Conservation (phyloP, 2,888 invertebrate species). For the Siphlonurus alternatus region DNA sequence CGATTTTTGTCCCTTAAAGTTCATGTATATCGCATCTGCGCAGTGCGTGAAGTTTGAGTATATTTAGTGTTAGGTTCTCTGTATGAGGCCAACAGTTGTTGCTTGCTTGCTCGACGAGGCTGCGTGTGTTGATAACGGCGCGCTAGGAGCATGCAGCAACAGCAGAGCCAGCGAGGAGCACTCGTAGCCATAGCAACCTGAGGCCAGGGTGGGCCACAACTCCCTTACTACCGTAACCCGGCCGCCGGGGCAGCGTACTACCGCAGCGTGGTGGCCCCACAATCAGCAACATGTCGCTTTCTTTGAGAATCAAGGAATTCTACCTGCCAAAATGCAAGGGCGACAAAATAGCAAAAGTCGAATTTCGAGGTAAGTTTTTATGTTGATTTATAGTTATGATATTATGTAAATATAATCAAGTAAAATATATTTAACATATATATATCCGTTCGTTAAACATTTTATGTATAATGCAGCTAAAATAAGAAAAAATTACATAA, state of each 20-base stretch:
- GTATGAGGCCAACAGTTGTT: neutral
- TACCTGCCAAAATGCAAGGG: slow-evolving; percentile 37
- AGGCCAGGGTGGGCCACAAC: too few relatives aligned
- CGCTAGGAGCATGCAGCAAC: neutral
- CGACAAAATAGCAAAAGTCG: slow-evolving; percentile 47
- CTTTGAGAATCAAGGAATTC: neutral
- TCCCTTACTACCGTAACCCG: neutral
- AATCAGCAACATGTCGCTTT: neutral
- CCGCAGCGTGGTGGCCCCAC: too few relatives aligned
- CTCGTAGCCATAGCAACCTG: neutral
- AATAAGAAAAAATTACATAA: too few relatives aligned
- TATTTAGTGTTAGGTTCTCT: neutral
- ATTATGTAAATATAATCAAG: too few relatives aligned
- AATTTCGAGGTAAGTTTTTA: slow-evolving; percentile 54
- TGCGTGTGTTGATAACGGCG: neutral
- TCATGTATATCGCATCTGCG: neutral
- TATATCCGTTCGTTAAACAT: too few relatives aligned
- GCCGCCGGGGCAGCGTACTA: too few relatives aligned
- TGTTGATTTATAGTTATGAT: too few relatives aligned
- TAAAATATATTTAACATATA: neutral
- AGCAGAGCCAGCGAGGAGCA: neutral
- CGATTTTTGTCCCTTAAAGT: too few relatives aligned
- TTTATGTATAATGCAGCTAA: too few relatives aligned
- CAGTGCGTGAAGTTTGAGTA: neutral
- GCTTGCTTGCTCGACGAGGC: too few relatives aligned